phyloP scores from a whole-genome alignment of 2,797 vertebrate genomes.

The Urocyon cinereoargenteus region DNA sequence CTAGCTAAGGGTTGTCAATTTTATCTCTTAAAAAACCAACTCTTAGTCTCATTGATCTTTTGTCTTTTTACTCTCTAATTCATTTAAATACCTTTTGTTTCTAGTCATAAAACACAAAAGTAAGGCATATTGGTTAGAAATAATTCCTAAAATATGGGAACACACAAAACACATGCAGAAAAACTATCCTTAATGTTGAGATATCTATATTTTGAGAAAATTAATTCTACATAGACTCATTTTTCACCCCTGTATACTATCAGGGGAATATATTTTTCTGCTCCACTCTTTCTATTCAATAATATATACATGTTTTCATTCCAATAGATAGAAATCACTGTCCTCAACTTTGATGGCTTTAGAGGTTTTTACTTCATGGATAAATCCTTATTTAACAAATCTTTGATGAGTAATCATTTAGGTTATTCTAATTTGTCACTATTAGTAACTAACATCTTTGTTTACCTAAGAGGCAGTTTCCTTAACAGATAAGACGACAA shows the following conservation, averaged over 20 bases:
- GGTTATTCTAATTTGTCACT: not conserved
- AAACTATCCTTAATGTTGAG: not conserved
- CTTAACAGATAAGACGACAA: not conserved
- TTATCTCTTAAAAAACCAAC: not conserved
- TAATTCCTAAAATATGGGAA: constrained; percentile 1
- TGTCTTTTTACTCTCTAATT: not conserved
- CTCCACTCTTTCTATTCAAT: not conserved
- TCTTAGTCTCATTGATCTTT: not conserved
- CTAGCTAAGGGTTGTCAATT: not conserved
- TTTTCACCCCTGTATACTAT: not conserved
- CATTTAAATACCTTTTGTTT: not conserved
- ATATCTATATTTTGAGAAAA: not conserved
- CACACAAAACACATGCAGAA: not conserved
- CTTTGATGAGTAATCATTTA: not conserved
- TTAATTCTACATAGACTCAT: not conserved
- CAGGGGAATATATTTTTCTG: not conserved
- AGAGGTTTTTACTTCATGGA: not conserved
- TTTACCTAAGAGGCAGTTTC: not conserved
- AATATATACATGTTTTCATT: not conserved
- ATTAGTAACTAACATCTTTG: not conserved
- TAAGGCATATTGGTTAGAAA: not conserved
- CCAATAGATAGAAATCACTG: not conserved
- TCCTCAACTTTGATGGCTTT: not conserved
- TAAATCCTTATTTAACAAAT: constrained; percentile 22
- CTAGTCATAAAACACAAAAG: not conserved